Conservation (phyloP, 2,797 vertebrate species). For the Lepus townsendii region DNA sequence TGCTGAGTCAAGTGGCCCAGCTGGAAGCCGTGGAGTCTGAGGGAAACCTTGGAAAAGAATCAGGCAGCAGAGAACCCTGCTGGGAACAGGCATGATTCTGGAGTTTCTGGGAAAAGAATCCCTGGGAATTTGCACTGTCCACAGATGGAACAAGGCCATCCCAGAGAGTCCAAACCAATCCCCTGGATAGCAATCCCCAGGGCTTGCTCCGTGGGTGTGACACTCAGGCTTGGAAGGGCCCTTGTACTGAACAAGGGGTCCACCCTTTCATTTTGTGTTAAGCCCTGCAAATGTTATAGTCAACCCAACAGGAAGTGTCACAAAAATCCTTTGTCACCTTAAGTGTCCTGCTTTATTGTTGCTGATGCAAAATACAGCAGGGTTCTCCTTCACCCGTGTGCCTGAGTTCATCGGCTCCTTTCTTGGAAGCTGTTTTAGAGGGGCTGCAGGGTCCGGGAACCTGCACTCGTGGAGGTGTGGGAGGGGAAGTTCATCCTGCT, state of each 20-base stretch:
- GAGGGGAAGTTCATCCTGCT: neutral
- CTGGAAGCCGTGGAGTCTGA: conserved; percentile 43
- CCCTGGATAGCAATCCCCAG: neutral
- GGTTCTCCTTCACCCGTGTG: neutral
- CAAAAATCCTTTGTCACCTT: neutral
- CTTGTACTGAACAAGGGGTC: neutral
- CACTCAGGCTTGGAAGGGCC: no score
- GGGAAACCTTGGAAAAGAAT: conserved; percentile 26
- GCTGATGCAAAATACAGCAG: neutral
- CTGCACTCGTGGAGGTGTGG: neutral
- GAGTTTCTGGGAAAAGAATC: neutral
- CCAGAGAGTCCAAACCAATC: neutral
- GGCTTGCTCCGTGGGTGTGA: accelerated
- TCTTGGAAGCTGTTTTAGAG: conserved; percentile 42
- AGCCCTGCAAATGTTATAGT: neutral
- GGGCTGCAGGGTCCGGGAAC: neutral
- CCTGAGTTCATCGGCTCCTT: neutral
- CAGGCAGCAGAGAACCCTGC: neutral
- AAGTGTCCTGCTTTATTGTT: neutral
- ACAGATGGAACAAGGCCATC: neutral
- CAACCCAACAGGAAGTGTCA: neutral
- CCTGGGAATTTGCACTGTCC: neutral
- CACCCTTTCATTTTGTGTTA: neutral
- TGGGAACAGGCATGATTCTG: neutral
- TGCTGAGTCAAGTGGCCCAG: conserved; percentile 52